These are phyloP conservation scores for Beroe forskalii DNA, from an alignment of 37 sponge, comb jelly and placozoan genomes.

Conservation along the genomic window DNA sequence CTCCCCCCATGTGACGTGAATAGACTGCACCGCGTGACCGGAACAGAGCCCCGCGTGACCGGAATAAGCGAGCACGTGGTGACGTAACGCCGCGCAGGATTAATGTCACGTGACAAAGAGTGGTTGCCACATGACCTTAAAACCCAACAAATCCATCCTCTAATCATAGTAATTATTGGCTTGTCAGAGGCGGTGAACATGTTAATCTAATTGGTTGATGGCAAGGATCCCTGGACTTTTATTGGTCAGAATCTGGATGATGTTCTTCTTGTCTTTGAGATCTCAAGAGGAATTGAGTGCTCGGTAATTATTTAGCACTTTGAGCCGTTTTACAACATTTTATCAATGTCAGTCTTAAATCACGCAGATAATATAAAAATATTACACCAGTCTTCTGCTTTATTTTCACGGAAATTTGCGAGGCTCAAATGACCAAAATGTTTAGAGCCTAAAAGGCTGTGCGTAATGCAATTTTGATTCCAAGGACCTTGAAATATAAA, in stretches of 20 bases:
- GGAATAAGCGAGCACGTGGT: neutral
- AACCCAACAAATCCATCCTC: slow-evolving; percentile 66
- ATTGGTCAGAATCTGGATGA: slow-evolving; percentile 24
- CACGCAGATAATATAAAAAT: no score
- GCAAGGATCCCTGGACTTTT: slow-evolving; percentile 12
- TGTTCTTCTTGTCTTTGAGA: neutral
- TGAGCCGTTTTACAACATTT: slow-evolving; percentile 35
- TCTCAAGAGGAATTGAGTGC: neutral
- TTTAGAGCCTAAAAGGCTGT: no score
- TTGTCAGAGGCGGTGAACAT: slow-evolving; percentile 12
- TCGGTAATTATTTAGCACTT: slow-evolving; percentile 53
- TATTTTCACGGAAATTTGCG: neutral
- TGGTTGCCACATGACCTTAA: slow-evolving; percentile 28
- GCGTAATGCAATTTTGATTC: neutral
- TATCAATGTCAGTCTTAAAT: no score
- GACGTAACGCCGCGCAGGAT: neutral
- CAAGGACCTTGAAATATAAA: slow-evolving; percentile 5
- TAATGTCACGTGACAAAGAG: neutral
- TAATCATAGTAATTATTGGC: slow-evolving; percentile 66
- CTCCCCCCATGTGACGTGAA: no score
- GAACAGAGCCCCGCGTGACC: neutral
- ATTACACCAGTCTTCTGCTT: neutral
- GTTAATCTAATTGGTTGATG: slow-evolving; percentile 52
- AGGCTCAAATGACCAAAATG: neutral
- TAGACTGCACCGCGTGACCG: neutral